Percentiles rank a stretch among this genome's conserved stretches.
These are phyloP conservation scores for Sinocyclocheilus rhinocerous DNA, from an alignment of 2,113 vertebrate genomes.

Conservation along the genomic window DNA sequence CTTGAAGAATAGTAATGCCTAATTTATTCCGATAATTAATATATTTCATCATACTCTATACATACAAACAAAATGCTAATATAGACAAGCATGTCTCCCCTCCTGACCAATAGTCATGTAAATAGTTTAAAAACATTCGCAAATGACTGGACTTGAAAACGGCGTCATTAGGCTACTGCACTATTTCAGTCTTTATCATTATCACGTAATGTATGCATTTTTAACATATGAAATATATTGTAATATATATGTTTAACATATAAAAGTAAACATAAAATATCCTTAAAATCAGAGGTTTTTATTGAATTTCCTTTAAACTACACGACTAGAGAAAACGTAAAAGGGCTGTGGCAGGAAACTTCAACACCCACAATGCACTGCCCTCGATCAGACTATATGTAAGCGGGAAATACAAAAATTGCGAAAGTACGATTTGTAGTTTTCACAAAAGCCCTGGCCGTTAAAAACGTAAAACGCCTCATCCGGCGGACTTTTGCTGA, in stretches of 20 bases:
- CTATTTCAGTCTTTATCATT: conserved; percentile 21
- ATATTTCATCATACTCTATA: neutral
- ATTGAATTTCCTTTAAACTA: neutral
- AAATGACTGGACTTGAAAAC: conserved; percentile 19
- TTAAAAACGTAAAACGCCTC: no score
- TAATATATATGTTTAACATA: no score
- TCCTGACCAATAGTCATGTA: conserved; percentile 27
- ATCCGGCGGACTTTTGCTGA: no score
- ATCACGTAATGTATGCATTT: conserved; percentile 40
- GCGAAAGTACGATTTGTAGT: neutral
- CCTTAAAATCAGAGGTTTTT: neutral
- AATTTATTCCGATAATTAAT: conserved; percentile 17
- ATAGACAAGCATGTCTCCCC: neutral
- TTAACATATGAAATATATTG: no score
- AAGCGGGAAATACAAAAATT: neutral
- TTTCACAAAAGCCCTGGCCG: neutral
- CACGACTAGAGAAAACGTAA: neutral
- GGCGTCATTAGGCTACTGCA: neutral
- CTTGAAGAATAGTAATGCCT: neutral
- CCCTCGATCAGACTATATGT: neutral
- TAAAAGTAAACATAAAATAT: neutral
- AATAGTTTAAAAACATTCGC: conserved; percentile 26
- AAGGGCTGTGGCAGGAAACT: neutral
- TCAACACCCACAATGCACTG: neutral
- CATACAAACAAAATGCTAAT: conserved; percentile 13